These are phyloP conservation scores for Holothuria glaberrima DNA, from an alignment of 35 echinoderm and acorn worm species.

Conservation along the genomic window DNA sequence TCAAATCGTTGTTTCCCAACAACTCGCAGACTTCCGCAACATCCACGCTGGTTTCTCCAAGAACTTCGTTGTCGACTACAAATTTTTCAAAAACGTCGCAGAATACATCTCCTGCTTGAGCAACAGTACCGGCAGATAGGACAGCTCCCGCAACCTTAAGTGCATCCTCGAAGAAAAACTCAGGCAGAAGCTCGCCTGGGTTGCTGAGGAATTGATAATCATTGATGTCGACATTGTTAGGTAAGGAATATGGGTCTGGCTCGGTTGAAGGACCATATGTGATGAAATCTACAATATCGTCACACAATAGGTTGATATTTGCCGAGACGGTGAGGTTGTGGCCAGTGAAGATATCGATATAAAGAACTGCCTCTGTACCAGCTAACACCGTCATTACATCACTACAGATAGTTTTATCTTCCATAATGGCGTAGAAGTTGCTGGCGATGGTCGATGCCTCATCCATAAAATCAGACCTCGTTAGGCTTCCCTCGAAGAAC, in stretches of 20 bases:
- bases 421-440: not conserved
- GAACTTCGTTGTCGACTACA: no score
- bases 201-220: not conserved
- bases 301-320: not conserved
- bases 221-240: not conserved
- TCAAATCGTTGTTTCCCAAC: not conserved
- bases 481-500: not conserved
- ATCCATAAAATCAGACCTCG: not conserved
- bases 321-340: not conserved
- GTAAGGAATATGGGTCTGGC: not conserved
- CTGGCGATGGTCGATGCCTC: not conserved
- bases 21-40: not conserved
- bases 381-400: not conserved
- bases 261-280: not conserved
- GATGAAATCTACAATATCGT: not conserved
- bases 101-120: not conserved
- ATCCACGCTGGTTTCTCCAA: not conserved
- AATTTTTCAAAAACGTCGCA: constrained; percentile 29
- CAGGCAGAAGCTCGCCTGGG: constrained; percentile 1
- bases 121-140: not conserved
- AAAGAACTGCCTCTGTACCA: not conserved
- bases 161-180: not conserved
- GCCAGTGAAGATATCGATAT: not conserved
- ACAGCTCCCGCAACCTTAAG: constrained; percentile 2
- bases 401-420: not conserved